phyloP scores from a whole-genome alignment of 2,113 vertebrate genomes.

The Dolichotis patagonum region DNA sequence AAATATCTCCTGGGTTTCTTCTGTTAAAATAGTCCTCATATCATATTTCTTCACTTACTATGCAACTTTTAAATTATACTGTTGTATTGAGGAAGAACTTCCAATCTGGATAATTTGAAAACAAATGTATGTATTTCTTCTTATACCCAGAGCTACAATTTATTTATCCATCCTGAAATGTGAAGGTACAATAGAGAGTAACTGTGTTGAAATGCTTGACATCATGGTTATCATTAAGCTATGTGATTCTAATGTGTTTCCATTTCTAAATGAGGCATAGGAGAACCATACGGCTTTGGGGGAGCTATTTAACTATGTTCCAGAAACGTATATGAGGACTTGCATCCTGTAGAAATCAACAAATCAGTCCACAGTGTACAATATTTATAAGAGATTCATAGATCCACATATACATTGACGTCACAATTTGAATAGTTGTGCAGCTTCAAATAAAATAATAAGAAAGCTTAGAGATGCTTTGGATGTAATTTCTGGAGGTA shows the following conservation, averaged over 20 bases:
- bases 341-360: background rate
- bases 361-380: background rate
- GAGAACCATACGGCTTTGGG: background rate
- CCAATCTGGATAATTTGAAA: background rate
- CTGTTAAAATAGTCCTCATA: background rate
- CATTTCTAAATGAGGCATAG: background rate
- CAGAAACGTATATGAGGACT: background rate
- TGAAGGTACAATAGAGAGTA: background rate
- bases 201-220: background rate
- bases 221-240: background rate
- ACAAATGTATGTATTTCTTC: background rate
- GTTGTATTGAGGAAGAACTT: background rate
- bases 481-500: background rate
- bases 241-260: background rate
- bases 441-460: background rate
- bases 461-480: background rate
- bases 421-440: background rate
- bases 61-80: background rate
- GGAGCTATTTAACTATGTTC: background rate
- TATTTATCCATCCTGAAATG: background rate
- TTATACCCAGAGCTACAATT: background rate
- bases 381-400: background rate
- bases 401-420: background rate
- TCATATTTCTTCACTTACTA: background rate
- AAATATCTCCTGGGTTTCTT: background rate